A percentile compares a stretch with the other conserved stretches of the same genome.
Conservation (phyloP, 2,113 vertebrate genomes). For the Tenrec ecaudatus region DNA sequence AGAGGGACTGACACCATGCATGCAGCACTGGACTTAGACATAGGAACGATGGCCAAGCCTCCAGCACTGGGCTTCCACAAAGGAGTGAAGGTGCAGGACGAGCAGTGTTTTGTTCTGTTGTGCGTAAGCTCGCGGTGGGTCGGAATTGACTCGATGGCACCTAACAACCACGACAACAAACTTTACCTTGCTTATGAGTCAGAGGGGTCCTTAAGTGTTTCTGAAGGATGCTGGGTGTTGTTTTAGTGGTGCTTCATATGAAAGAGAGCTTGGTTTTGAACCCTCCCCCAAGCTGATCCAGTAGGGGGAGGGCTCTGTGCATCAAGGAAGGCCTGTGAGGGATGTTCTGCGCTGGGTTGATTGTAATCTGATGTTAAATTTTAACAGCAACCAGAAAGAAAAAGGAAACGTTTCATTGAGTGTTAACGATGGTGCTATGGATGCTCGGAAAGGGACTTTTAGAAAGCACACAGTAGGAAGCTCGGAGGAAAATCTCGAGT, state of each 20-base stretch:
- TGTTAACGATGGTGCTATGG: constrained; percentile 62
- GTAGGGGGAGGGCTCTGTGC: neutral
- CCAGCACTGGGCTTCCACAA: too few species aligned
- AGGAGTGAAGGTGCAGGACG: too few species aligned
- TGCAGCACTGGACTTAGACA: too few species aligned
- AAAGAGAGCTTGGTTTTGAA: neutral
- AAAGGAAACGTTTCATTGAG: constrained; percentile 41
- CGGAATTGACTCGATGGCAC: too few species aligned
- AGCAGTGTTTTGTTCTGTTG: too few species aligned
- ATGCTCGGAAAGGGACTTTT: constrained; percentile 54
- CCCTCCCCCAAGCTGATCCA: neutral
- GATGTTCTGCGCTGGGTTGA: constrained; percentile 23
- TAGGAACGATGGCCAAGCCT: too few species aligned
- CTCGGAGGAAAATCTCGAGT: constrained; percentile 26
- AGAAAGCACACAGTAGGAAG: constrained; percentile 56
- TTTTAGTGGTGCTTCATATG: constrained; percentile 23
- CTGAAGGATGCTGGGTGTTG: neutral
- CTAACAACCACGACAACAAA: too few species aligned
- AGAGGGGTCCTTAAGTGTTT: neutral
- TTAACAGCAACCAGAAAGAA: constrained; percentile 61
- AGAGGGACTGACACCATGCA: too few species aligned
- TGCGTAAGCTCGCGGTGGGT: too few species aligned
- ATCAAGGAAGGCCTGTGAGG: neutral
- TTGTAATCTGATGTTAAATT: constrained; percentile 66
- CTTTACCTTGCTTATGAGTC: neutral